Base-by-base conservation (phyloP, 2,888 invertebrate species). In the Formica aserva region DNA sequence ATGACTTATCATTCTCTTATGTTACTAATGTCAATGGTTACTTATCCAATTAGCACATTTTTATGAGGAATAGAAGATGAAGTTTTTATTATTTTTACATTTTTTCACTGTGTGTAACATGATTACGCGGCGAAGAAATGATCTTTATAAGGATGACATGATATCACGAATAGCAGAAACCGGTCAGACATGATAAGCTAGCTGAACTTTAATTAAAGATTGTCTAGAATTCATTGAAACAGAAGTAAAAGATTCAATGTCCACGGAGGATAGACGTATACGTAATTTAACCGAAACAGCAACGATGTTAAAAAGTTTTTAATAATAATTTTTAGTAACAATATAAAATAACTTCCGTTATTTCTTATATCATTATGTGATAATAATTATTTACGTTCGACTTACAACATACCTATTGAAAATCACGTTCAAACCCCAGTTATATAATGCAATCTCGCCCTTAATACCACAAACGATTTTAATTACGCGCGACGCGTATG, bases 401-500 rank as follows among this genome's bases (percentile, higher is more conserved):
- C 38, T 75, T 60, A n/a, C n/a, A 45, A n/a, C n/a, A 29, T 29
- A 29, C 32, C 29, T 13, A 32, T 18, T 18, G 32, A 18, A 29
- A 74, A 13, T 11, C n/a, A 63, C 9, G 9, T 75, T 75, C 6
- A 32, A 63, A 45, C 15, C n/a, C n/a, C 52, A n/a, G 52, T 52
- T 18, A 26, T 63, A 48, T 57, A 78, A 80, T 45, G 45, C 60
- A 48, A 38, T 26, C 32, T 60, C 55, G 32, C 35, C 62, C 32
- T 62, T 26, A 45, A 78, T 71, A 71, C 60, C 35, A 38, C 48
- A 78, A 77, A 78, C 32, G 35, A 80, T 80, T 80, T 80, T 80
- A 80, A 80, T 80, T 80, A 62, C 72, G 18, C 45, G 45, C 71
- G 18, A 63, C 29, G 35, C 22, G 15, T 55, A 67, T 35, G 74